Conservation (phyloP, 2,888 invertebrate genomes). For the Nipponacmea schrenckii region DNA sequence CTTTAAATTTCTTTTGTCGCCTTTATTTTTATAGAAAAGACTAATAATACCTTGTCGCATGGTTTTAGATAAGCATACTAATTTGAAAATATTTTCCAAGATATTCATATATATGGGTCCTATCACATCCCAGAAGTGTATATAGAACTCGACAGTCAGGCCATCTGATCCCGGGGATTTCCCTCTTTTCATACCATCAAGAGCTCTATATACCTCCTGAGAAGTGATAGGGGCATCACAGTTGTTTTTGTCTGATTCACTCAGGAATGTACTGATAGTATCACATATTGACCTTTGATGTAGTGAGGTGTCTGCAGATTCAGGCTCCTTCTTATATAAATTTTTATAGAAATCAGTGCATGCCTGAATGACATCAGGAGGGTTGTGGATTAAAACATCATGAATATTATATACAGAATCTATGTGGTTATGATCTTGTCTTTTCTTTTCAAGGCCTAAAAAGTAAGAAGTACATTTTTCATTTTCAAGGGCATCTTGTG, state of each 20-base stretch:
- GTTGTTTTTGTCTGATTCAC: not conserved
- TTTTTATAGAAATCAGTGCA: not conserved
- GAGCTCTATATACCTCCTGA: not conserved
- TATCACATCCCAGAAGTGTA: not conserved
- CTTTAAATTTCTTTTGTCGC: too few relatives aligned
- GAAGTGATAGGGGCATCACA: not conserved
- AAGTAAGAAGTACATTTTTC: not conserved
- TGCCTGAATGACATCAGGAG: not conserved
- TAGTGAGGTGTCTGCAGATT: not conserved
- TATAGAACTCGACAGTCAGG: not conserved
- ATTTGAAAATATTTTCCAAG: not conserved
- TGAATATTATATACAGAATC: not conserved
- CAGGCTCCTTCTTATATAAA: not conserved
- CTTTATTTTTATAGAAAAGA: not conserved
- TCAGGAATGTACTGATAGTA: not conserved
- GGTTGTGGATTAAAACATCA: not conserved
- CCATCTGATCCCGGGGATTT: not conserved
- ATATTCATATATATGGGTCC: not conserved
- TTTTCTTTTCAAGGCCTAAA: conserved; percentile 1
- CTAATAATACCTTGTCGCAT: not conserved
- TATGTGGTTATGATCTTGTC: not conserved
- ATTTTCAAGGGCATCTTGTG: not conserved
- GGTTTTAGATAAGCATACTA: not conserved
- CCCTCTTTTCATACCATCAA: not conserved
- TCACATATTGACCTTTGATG: not conserved